Evolutionary conservation across 30 jellyfish, hydroid and myxozoan species (phyloP).

Genomic region (Turritopsis rubra): DNA sequence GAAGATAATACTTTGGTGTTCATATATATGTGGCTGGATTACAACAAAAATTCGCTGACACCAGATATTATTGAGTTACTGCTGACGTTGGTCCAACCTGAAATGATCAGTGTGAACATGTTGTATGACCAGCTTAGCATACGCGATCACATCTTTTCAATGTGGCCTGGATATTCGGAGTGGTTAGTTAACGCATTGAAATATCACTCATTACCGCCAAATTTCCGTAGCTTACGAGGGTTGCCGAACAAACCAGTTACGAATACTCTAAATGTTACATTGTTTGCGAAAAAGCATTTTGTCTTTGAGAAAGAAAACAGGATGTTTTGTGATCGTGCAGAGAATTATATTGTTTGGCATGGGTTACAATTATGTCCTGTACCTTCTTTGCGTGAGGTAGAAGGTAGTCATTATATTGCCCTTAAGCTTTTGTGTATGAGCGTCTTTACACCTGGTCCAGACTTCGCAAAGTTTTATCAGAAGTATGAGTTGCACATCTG

Average conservation of each 20-base stretch:
- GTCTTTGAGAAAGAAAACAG: constrained; percentile 1
- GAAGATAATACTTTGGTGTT: constrained; percentile 23
- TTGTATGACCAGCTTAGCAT: constrained; percentile 13
- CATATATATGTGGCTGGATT: constrained; percentile 17
- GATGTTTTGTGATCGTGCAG: background rate
- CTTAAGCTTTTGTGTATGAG: background rate
- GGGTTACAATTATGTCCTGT: constrained; percentile 20
- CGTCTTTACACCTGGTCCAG: constrained; percentile 14
- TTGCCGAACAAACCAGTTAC: background rate
- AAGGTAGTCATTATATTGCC: background rate
- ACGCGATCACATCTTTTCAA: background rate
- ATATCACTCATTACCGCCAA: constrained; percentile 24
- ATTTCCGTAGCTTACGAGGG: constrained; percentile 18
- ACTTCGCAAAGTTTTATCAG: background rate
- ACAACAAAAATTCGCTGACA: constrained; percentile 13
- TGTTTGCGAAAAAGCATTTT: constrained; percentile 11
- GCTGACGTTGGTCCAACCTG: background rate
- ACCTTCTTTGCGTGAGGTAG: constrained; percentile 1
- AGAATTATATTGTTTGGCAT: constrained; percentile 6
- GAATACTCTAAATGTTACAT: background rate
- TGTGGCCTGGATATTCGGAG: constrained; percentile 28
- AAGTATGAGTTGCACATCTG: constrained; percentile 18
- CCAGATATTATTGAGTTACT: constrained; percentile 22
- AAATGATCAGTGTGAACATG: background rate
- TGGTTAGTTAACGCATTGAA: constrained; percentile 25